Evolutionary conservation across 2,113 vertebrate species (phyloP).

Genomic region (Phalacrocorax pelagicus): DNA sequence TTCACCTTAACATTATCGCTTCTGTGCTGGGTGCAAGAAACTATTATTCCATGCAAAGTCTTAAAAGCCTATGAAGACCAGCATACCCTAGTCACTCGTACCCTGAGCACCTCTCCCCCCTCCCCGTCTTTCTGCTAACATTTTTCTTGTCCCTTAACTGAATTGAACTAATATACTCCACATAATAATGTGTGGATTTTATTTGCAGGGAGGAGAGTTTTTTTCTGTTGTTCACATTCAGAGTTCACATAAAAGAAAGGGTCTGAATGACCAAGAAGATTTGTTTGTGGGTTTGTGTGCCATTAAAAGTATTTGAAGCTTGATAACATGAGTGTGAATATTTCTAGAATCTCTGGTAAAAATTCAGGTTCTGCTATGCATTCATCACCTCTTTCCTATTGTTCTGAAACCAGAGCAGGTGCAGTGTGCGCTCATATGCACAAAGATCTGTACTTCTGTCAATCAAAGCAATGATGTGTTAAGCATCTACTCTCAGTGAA

Average conservation of each 20-base stretch:
- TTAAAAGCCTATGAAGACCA: background rate
- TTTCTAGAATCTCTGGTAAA: background rate
- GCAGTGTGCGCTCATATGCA: background rate
- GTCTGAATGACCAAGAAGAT: background rate
- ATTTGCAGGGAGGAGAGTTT: background rate
- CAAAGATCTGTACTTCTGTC: background rate
- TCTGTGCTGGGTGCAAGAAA: background rate
- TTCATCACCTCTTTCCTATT: background rate
- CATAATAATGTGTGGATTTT: background rate
- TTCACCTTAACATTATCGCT: background rate
- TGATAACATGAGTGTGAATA: background rate
- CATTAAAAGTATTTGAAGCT: background rate
- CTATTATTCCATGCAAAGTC: background rate
- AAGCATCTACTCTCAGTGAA: background rate
- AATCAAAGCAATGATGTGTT: background rate
- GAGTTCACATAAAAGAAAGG: background rate
- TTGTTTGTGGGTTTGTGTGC: background rate
- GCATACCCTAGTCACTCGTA: background rate
- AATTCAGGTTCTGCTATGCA: background rate
- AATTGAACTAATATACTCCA: background rate
- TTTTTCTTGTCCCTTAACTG: background rate
- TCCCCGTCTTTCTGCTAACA: background rate
- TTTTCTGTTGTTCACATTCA: background rate
- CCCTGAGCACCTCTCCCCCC: background rate
- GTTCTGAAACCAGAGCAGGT: background rate